phyloP scores from a whole-genome alignment of 2,113 vertebrate genomes.

The Chlamydotis undulata region DNA sequence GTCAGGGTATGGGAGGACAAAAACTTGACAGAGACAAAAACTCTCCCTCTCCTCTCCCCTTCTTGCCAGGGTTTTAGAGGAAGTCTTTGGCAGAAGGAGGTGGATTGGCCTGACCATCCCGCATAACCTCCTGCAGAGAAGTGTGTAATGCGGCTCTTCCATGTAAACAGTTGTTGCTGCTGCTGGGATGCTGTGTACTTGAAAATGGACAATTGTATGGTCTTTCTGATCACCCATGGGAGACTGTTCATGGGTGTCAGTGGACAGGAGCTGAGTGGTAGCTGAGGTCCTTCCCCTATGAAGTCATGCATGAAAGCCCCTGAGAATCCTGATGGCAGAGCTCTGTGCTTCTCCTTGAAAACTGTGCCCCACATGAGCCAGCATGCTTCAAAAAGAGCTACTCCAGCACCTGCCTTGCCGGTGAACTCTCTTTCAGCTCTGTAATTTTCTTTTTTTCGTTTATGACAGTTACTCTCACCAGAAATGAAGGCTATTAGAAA shows the following conservation, averaged over 20 bases:
- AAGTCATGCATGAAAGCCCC: background rate
- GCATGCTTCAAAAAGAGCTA: background rate
- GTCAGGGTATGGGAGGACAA: background rate
- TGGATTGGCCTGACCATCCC: background rate
- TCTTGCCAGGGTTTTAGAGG: background rate
- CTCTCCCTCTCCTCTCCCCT: background rate
- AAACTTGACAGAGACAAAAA: background rate
- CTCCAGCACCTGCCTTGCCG: background rate
- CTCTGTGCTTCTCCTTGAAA: background rate
- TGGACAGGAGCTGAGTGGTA: background rate
- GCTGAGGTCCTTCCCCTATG: background rate
- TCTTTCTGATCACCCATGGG: background rate
- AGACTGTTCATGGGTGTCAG: background rate
- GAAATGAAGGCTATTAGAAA: conserved; percentile 34
- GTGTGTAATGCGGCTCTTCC: background rate
- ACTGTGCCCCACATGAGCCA: background rate
- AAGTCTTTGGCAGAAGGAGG: background rate
- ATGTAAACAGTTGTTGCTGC: background rate
- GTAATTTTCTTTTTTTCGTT: conserved; percentile 39
- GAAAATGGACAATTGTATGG: background rate
- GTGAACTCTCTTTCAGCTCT: conserved; percentile 21
- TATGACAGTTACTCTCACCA: conserved; percentile 41
- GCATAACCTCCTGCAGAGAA: background rate
- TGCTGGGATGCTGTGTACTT: background rate
- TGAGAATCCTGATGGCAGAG: background rate